phyloP scores from a whole-genome alignment of 2,888 invertebrate species.

The Chrysomela aeneicollis region DNA sequence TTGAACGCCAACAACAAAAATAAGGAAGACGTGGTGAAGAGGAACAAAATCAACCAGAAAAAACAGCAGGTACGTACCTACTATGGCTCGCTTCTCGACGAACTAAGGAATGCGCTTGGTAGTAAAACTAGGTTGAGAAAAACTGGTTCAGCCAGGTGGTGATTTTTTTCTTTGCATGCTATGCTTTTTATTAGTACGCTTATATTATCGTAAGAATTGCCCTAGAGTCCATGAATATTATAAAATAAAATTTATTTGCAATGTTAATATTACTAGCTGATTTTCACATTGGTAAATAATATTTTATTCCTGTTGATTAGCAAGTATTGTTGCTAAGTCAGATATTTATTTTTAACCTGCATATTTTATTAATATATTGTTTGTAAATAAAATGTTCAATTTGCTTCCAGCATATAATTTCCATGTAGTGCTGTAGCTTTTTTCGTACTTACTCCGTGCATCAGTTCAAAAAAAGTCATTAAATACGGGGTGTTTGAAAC shows the following conservation, averaged over 20 bases:
- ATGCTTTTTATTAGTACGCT: not conserved
- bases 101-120: conserved; percentile 26
- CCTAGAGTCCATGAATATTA: not conserved
- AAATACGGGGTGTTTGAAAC: too few species aligned
- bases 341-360: not conserved
- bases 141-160: conserved; percentile 18
- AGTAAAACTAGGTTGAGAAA: conserved; percentile 24
- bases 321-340: not conserved
- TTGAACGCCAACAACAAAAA: conserved; percentile 72
- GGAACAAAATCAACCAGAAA: conserved; percentile 84
- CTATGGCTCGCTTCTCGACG: conserved; percentile 29
- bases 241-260: not conserved
- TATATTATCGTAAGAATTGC: not conserved
- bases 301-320: not conserved
- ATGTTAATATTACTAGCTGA: not conserved
- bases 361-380: not conserved
- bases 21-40: conserved; percentile 74
- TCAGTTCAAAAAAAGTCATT: not conserved
- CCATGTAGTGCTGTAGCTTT: too few species aligned
- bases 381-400: not conserved
- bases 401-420: not conserved
- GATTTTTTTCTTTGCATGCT: conserved; percentile 10
- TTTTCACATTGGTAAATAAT: not conserved
- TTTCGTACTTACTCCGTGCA: not conserved
- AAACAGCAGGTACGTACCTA: conserved; percentile 81